These are phyloP conservation scores for Drosophila sucinea DNA, from an alignment of 1,140 invertebrate genomes.

Conservation along the genomic window DNA sequence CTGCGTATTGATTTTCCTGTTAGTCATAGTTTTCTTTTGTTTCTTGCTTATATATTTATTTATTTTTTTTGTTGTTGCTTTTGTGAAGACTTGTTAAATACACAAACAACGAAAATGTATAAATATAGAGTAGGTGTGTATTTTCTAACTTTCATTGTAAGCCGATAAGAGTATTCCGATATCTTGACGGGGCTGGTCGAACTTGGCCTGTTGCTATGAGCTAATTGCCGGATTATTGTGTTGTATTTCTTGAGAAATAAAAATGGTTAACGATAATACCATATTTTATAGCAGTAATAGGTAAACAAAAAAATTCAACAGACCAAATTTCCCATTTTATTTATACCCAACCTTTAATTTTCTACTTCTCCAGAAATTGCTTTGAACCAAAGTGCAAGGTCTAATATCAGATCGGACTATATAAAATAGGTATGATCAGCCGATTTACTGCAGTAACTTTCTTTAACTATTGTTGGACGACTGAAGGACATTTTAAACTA, in stretches of 20 bases:
- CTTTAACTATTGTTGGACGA: too few relatives aligned
- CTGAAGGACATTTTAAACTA: too few relatives aligned
- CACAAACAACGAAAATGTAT: not conserved
- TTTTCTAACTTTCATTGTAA: constrained; percentile 8
- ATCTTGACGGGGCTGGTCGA: constrained; percentile 1
- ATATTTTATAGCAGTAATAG: not conserved
- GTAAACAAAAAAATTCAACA: not conserved
- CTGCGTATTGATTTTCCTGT: constrained; percentile 10
- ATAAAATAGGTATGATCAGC: too few relatives aligned
- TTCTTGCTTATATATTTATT: not conserved
- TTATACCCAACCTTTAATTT: not conserved
- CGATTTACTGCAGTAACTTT: too few relatives aligned
- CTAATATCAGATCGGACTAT: too few relatives aligned
- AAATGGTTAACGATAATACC: not conserved
- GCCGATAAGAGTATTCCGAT: constrained; percentile 14
- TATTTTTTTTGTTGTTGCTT: not conserved
- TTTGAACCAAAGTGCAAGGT: too few relatives aligned
- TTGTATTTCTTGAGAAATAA: not conserved
- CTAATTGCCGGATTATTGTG: not conserved
- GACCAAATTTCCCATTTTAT: not conserved
- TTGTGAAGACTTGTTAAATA: not conserved
- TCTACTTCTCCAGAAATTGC: not conserved
- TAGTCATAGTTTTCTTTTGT: constrained; percentile 13
- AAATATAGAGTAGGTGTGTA: not conserved
- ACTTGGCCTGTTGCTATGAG: constrained; percentile 14